Conservation (phyloP, 1,140 invertebrate genomes). For the Dinothrombium tinctorium region DNA sequence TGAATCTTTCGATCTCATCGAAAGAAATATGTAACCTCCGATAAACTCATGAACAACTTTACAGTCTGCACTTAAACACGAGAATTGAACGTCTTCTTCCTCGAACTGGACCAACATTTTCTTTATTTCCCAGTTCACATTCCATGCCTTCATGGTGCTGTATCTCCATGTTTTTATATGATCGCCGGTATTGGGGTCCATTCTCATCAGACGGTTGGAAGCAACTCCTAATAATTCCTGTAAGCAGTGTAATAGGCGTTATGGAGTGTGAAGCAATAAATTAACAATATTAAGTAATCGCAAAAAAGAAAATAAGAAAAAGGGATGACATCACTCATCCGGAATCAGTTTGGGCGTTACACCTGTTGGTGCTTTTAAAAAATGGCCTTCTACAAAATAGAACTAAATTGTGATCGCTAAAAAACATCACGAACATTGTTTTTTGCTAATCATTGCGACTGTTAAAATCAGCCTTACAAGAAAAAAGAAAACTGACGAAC, state of each 20-base stretch:
- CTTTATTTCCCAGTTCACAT: conserved; percentile 97
- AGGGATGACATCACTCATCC: too few relatives aligned
- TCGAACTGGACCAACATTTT: conserved; percentile 97
- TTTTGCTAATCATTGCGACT: not conserved
- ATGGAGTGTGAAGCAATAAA: not conserved
- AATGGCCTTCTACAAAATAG: too few relatives aligned
- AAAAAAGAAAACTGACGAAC: not conserved
- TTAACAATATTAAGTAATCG: not conserved
- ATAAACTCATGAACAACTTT: conserved; percentile 98
- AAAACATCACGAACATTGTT: too few relatives aligned
- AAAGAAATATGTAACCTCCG: conserved; percentile 94
- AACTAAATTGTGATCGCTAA: too few relatives aligned
- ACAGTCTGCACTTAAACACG: conserved; percentile 77
- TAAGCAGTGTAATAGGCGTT: not conserved
- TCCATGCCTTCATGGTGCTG: conserved; percentile 96
- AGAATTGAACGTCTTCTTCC: conserved; percentile 79
- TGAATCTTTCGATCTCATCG: conserved; percentile 90
- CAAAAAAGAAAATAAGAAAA: not conserved
- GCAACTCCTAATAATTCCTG: conserved; percentile 81
- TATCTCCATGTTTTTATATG: conserved; percentile 94
- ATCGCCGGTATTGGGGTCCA: conserved; percentile 76
- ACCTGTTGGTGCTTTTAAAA: too few relatives aligned
- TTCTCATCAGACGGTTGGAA: conserved; percentile 78
- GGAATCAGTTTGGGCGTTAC: too few relatives aligned
- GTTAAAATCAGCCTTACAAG: not conserved